Percentiles rank a stretch among this genome's conserved stretches.
phyloP scores from a whole-genome alignment of 2,113 vertebrate genomes.

The Mirounga angustirostris region DNA sequence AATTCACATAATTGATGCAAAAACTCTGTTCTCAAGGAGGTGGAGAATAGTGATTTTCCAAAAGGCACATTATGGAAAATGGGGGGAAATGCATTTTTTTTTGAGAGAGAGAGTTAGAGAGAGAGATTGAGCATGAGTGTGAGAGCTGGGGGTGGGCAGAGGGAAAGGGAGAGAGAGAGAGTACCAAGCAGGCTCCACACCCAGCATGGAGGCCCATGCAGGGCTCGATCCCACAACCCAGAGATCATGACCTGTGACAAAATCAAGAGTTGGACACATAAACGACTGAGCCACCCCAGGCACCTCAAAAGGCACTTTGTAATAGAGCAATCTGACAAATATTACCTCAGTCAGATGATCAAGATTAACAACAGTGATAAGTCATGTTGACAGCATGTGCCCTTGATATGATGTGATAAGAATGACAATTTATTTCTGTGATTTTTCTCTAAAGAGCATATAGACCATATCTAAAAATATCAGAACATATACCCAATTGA shows the following conservation, averaged over 20 bases:
- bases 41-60: background rate
- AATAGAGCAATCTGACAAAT: background rate
- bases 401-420: background rate
- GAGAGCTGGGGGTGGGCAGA: background rate
- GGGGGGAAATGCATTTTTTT: background rate
- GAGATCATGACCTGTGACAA: background rate
- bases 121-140: background rate
- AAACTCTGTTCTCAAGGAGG: background rate
- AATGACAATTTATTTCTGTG: background rate
- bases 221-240: background rate
- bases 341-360: background rate
- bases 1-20: background rate
- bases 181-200: background rate
- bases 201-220: background rate
- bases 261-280: background rate
- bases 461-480: background rate
- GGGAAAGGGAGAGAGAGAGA: background rate
- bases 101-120: background rate
- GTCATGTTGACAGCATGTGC: background rate
- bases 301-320: background rate
- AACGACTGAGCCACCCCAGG: background rate
- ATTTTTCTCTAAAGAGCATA: background rate
- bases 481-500: background rate
- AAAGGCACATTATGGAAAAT: background rate
- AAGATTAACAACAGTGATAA: background rate